Evolutionary conservation across 2,888 invertebrate species (phyloP).

Genomic region (Thymelicus sylvestris): DNA sequence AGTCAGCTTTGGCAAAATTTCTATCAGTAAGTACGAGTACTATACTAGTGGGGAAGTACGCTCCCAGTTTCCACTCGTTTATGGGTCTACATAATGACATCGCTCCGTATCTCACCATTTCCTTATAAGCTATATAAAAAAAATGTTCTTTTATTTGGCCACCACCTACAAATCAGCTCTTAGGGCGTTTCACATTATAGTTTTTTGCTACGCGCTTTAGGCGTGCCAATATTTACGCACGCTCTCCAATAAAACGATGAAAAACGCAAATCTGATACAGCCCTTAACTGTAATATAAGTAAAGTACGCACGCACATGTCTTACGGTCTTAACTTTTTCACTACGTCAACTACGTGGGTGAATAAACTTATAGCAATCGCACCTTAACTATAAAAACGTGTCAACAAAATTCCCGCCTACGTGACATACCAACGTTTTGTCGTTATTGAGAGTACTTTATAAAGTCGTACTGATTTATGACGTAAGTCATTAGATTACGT

Average conservation of each 20-base stretch:
- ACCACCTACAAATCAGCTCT: neutral
- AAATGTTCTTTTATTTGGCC: neutral
- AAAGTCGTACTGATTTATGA: neutral
- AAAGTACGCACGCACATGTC: constrained; percentile 20
- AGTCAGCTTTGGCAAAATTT: too few relatives aligned
- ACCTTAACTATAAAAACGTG: constrained; percentile 17
- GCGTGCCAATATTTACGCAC: too few relatives aligned
- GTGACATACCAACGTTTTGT: neutral
- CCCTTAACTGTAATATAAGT: too few relatives aligned
- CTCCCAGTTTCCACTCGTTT: too few relatives aligned
- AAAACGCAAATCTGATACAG: too few relatives aligned
- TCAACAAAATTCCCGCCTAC: neutral
- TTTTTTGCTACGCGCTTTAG: neutral
- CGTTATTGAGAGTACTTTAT: neutral
- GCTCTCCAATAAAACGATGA: too few relatives aligned
- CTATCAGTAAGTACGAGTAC: too few relatives aligned
- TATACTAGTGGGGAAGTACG: too few relatives aligned
- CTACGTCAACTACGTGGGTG: constrained; percentile 33
- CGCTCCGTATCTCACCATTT: too few relatives aligned
- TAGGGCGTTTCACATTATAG: neutral
- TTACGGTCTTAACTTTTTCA: constrained; percentile 34
- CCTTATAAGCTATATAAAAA: too few relatives aligned
- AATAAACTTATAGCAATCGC: constrained; percentile 36
- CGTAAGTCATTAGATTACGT: constrained; percentile 7
- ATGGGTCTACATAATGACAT: too few relatives aligned